Conservation (phyloP, 2,113 vertebrate genomes). For the Micronycteris hirsuta region DNA sequence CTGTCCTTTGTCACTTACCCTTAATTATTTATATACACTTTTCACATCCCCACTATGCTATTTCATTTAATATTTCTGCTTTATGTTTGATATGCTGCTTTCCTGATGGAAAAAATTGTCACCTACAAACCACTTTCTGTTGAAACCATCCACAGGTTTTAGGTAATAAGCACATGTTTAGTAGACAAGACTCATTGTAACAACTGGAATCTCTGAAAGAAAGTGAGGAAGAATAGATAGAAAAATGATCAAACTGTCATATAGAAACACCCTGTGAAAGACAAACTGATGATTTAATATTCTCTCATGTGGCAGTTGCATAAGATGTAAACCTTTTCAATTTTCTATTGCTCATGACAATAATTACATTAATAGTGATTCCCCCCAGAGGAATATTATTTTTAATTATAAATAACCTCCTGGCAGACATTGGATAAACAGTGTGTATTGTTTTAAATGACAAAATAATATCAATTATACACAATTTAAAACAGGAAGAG, state of each 20-base stretch:
- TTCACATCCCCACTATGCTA: not conserved
- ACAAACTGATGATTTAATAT: not conserved
- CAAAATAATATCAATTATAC: conserved; percentile 36
- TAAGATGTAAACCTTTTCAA: not conserved
- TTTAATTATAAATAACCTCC: conserved; percentile 32
- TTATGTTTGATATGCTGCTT: not conserved
- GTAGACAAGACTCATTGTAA: not conserved
- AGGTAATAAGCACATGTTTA: not conserved
- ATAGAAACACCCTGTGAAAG: not conserved
- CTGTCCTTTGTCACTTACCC: not conserved
- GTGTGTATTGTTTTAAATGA: conserved; percentile 29
- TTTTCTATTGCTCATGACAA: not conserved
- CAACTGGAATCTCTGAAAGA: not conserved
- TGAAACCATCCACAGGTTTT: not conserved
- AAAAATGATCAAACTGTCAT: not conserved
- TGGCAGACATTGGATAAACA: conserved; percentile 1
- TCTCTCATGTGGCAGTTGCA: not conserved
- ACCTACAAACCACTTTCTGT: not conserved
- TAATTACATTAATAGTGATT: conserved; percentile 7
- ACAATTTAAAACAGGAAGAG: conserved; percentile 39
- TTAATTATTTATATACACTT: not conserved
- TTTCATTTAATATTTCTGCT: not conserved
- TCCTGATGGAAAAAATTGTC: not conserved
- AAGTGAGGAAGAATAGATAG: not conserved
- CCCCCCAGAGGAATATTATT: not conserved